A percentile compares a stretch with the other conserved stretches of the same genome.
These are phyloP conservation scores for Argopecten irradians DNA, from an alignment of 1,140 invertebrate species.

Conservation along the genomic window DNA sequence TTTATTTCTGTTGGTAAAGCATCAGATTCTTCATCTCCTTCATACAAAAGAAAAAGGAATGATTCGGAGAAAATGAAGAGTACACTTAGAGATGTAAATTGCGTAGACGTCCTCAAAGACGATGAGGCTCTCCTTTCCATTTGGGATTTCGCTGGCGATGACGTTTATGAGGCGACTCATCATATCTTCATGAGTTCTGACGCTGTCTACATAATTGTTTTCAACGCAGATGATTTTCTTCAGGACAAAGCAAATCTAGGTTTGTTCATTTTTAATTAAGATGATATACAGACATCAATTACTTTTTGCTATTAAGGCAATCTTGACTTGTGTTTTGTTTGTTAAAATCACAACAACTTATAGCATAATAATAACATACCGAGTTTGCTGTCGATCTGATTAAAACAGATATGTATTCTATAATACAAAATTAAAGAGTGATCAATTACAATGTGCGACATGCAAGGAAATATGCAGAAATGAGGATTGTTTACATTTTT, in stretches of 20 bases:
- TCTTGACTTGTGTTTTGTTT: too few relatives aligned
- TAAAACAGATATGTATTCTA: too few relatives aligned
- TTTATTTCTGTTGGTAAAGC: not conserved
- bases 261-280: not conserved
- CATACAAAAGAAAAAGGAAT: not conserved
- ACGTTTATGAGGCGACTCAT: conserved; percentile 37
- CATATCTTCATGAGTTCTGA: conserved; percentile 35
- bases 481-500: too few relatives aligned
- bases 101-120: not conserved
- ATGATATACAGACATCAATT: too few relatives aligned
- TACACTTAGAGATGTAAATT: not conserved
- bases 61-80: not conserved
- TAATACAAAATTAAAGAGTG: too few relatives aligned
- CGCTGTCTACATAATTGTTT: conserved; percentile 30
- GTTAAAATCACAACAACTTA: too few relatives aligned
- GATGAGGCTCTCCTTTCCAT: conserved; percentile 25
- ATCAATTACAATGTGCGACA: too few relatives aligned
- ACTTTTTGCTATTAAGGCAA: too few relatives aligned
- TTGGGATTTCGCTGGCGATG: conserved; percentile 42
- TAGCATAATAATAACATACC: too few relatives aligned
- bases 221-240: not conserved
- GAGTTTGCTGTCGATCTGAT: too few relatives aligned
- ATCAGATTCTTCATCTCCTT: not conserved
- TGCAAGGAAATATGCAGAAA: too few relatives aligned
- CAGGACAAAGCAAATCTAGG: not conserved